Conservation (phyloP, 2,113 vertebrate genomes). For the Lathamus discolor region DNA sequence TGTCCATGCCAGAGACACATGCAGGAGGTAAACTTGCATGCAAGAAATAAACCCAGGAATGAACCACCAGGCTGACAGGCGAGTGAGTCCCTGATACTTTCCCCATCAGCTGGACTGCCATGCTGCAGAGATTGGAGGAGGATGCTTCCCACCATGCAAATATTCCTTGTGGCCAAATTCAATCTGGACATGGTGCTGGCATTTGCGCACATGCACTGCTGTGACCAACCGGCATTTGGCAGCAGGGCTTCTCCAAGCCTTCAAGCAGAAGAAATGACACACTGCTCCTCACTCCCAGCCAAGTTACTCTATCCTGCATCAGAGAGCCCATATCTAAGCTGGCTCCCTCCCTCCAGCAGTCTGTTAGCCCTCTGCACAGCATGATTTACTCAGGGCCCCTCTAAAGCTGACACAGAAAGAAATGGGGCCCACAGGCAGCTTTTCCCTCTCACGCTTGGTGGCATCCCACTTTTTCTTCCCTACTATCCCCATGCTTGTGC, state of each 20-base stretch:
- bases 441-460: fast-evolving
- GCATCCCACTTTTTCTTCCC: not conserved
- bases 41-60: not conserved
- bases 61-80: not conserved
- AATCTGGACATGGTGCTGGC: fast-evolving
- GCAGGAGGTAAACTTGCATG: not conserved
- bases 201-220: not conserved
- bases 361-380: not conserved
- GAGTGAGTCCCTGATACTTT: not conserved
- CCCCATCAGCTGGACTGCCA: not conserved
- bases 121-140: not conserved
- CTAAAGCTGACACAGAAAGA: not conserved
- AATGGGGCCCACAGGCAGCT: not conserved
- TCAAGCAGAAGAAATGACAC: no score
- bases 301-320: not conserved
- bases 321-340: fast-evolving
- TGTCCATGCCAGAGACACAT: not conserved
- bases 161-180: not conserved
- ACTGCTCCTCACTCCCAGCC: not conserved
- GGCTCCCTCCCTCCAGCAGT: not conserved
- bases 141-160: not conserved
- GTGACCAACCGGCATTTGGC: not conserved
- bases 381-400: fast-evolving
- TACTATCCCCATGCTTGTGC: not conserved
- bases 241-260: not conserved